These are phyloP conservation scores for Aquatica leii DNA, from an alignment of 2,888 invertebrate species.

Conservation along the genomic window DNA sequence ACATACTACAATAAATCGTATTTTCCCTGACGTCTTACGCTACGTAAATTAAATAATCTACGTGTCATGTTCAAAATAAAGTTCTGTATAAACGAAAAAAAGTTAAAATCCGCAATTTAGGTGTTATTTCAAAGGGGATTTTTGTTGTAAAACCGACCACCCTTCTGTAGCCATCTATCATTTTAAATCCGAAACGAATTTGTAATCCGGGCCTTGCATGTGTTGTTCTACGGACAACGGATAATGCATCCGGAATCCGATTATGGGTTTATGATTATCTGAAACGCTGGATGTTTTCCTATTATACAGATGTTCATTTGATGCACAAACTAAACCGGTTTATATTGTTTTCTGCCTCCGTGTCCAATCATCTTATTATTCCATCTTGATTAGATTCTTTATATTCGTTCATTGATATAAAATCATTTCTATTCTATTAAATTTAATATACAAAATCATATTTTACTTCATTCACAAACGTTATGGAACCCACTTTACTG, in stretches of 20 bases:
- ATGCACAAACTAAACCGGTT: too few species aligned
- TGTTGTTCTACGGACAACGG: slow-evolving; percentile 29
- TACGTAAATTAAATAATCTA: not conserved
- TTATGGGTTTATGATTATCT: slow-evolving; percentile 26
- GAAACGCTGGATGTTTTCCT: slow-evolving; percentile 5
- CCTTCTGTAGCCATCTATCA: slow-evolving; percentile 54
- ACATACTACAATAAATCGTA: not conserved
- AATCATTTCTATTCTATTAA: too few species aligned
- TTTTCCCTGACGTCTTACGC: not conserved
- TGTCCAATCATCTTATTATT: too few species aligned
- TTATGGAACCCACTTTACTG: too few species aligned
- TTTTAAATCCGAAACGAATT: slow-evolving; percentile 53
- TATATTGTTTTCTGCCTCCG: too few species aligned
- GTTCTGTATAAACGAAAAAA: too few species aligned
- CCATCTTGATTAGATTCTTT: too few species aligned
- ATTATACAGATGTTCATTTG: slow-evolving; percentile 16
- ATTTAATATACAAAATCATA: too few species aligned
- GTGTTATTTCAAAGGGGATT: not conserved
- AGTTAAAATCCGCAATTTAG: too few species aligned
- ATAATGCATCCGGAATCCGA: slow-evolving; percentile 33
- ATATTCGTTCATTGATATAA: too few species aligned
- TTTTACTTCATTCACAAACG: too few species aligned
- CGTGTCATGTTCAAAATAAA: not conserved
- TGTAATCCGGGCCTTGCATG: slow-evolving; percentile 53
- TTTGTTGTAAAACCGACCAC: slow-evolving; percentile 49